Percentiles rank a stretch among this genome's conserved stretches.
These are phyloP conservation scores for Neoarius graeffei DNA, from an alignment of 2,113 vertebrate genomes.

Conservation along the genomic window DNA sequence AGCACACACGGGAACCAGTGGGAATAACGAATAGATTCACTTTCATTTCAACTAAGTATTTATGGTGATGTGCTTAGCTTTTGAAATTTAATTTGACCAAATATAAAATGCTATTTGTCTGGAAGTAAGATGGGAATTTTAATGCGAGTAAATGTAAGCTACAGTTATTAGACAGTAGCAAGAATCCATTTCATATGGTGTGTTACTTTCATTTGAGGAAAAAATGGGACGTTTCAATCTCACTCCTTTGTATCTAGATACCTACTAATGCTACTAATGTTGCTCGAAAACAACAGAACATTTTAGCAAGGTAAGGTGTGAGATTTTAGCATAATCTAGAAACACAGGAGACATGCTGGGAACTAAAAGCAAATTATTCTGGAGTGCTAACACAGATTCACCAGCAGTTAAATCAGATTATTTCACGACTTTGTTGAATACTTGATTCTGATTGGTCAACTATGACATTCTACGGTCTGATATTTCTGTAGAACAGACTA, in stretches of 20 bases:
- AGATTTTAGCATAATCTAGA: not conserved
- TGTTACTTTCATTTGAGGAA: not conserved
- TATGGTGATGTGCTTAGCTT: not conserved
- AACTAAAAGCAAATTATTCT: not conserved
- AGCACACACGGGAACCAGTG: not conserved
- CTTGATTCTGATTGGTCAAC: too few relatives aligned
- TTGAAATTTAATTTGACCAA: not conserved
- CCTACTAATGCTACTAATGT: too few relatives aligned
- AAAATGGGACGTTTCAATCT: not conserved
- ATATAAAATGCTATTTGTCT: not conserved
- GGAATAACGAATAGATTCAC: not conserved
- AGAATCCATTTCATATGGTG: not conserved
- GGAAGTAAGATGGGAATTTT: not conserved
- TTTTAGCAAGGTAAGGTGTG: not conserved
- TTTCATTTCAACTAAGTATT: not conserved
- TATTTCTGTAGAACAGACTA: too few relatives aligned
- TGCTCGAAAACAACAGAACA: not conserved
- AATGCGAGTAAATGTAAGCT: not conserved
- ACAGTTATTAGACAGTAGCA: not conserved
- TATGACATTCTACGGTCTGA: too few relatives aligned
- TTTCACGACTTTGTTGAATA: too few relatives aligned
- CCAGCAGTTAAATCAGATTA: not conserved
- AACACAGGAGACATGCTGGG: not conserved
- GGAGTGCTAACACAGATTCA: not conserved
- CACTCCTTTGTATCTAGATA: not conserved